Percentiles rank a stretch among this genome's conserved stretches.
These are phyloP conservation scores for Nicator chloris DNA, from an alignment of 2,113 vertebrate genomes.

Conservation along the genomic window DNA sequence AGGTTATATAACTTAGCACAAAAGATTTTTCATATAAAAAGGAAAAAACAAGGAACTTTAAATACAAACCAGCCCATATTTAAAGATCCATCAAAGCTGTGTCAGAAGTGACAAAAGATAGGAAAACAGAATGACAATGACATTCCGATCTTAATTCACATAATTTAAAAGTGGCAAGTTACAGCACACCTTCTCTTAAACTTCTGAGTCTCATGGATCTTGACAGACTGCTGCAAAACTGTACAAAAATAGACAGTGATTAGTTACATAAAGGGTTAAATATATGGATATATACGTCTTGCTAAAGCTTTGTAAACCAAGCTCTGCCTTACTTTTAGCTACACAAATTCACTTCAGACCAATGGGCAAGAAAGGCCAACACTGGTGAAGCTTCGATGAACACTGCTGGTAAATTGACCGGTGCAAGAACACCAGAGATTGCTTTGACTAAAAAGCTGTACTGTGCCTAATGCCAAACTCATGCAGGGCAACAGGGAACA, in stretches of 20 bases:
- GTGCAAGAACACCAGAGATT: neutral
- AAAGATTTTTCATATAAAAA: slow-evolving; percentile 13
- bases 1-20: slow-evolving; percentile 6
- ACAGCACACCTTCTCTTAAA: neutral
- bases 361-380: neutral
- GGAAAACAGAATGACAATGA: slow-evolving; percentile 25
- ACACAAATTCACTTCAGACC: neutral
- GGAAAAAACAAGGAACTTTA: slow-evolving; percentile 32
- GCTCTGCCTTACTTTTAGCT: neutral
- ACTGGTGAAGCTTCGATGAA: fast-evolving
- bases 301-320: neutral
- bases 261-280: neutral
- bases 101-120: neutral
- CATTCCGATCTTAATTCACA: slow-evolving; percentile 36
- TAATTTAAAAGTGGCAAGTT: neutral
- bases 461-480: neutral
- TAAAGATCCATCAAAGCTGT: slow-evolving; percentile 30
- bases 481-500: neutral
- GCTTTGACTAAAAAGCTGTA: neutral
- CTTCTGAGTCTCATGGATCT: neutral
- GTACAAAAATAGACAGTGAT: neutral
- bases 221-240: neutral
- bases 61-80: slow-evolving; percentile 26
- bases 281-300: neutral
- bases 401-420: fast-evolving